phyloP scores from a whole-genome alignment of 2,888 invertebrate species.

The Drosophila ustulata region DNA sequence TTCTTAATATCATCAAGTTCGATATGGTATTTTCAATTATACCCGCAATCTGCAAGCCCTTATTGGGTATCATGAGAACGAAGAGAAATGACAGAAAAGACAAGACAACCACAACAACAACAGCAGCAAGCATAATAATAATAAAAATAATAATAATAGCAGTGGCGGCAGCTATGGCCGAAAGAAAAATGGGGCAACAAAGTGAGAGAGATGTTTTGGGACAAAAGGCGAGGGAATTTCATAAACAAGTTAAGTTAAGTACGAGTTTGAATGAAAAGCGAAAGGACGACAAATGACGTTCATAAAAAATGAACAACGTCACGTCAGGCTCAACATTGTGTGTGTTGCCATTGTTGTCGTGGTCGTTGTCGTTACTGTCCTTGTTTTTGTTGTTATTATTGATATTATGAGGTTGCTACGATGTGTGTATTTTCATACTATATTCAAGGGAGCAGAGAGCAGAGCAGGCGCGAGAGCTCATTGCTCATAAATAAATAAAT shows the following conservation, averaged over 20 bases:
- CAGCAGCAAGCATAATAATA: not conserved
- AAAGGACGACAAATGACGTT: constrained; percentile 37
- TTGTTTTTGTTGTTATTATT: constrained; percentile 13
- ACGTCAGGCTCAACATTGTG: constrained; percentile 4
- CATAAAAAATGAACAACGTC: constrained; percentile 50
- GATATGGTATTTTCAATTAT: not conserved
- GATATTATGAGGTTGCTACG: constrained; percentile 10
- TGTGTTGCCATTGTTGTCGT: constrained; percentile 4
- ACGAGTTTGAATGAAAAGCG: constrained; percentile 13
- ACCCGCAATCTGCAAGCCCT: not conserved
- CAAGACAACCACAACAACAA: constrained; percentile 21
- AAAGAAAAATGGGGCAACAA: constrained; percentile 43
- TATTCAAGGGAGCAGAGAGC: not conserved
- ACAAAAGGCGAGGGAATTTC: constrained; percentile 27
- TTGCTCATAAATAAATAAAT: constrained; percentile 27
- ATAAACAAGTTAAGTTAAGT: constrained; percentile 23
- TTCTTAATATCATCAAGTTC: too few species aligned
- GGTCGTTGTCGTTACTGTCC: not conserved
- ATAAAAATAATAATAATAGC: constrained; percentile 35
- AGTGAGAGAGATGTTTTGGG: constrained; percentile 35
- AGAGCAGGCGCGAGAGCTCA: not conserved
- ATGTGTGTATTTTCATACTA: constrained; percentile 1
- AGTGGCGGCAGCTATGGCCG: constrained; percentile 26
- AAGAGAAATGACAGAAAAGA: constrained; percentile 34
- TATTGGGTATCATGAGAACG: not conserved